Evolutionary conservation across 1,140 invertebrate species (phyloP), one percentile per base, ranked within the genome.

Genomic region (Eufriesea mexicana): DNA sequence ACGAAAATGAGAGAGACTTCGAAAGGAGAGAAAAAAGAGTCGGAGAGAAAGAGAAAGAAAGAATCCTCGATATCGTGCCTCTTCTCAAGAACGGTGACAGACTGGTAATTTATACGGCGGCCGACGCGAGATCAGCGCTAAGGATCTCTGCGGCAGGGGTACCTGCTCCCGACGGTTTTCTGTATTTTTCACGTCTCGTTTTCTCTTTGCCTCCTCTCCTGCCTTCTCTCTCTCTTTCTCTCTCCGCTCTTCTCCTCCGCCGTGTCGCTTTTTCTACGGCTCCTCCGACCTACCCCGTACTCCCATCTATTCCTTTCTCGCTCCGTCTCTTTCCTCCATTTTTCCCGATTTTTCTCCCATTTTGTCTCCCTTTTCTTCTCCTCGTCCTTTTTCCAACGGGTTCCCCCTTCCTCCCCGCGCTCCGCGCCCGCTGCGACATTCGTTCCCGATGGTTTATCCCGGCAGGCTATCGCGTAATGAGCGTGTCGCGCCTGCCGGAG

Each of bases 101-200:
- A 89, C 83, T 86, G 66, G 87, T 89, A 89, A 89, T 89, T 89
- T 89, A 89, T 89, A 84, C 84, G 72, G 75, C 76, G 75, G 23
- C 82, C 78, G 42, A 74, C 51, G 82, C 83, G 55, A 70, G 74
- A 89, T 89, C 88, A 89, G 88, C 86, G 87, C 79, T 86, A 89
- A 89, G 85, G 88, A 89, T 89, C 88, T 89, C 42, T 42, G 72
- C 51, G 59, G 62, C 84, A 71, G 74, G 45, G 84, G 85, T 89
- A 89, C 88, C 88, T 89, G 88, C 87, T 89, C 84, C 87, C 85
- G 84, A 85, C 85, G 79, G 85, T 89, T 89, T 89, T 89, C 87
- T 89, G 85, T 89, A 86, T 89, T 89, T 89, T 89, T 89, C 87
- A 89, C 88, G 76, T 86, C 77, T 67, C 72, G 45, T 70, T 67